A percentile compares a stretch with the other conserved stretches of the same genome.
These are phyloP conservation scores for Stomatorhinus ivindoensis DNA, from an alignment of 2,113 vertebrate genomes.

Conservation along the genomic window DNA sequence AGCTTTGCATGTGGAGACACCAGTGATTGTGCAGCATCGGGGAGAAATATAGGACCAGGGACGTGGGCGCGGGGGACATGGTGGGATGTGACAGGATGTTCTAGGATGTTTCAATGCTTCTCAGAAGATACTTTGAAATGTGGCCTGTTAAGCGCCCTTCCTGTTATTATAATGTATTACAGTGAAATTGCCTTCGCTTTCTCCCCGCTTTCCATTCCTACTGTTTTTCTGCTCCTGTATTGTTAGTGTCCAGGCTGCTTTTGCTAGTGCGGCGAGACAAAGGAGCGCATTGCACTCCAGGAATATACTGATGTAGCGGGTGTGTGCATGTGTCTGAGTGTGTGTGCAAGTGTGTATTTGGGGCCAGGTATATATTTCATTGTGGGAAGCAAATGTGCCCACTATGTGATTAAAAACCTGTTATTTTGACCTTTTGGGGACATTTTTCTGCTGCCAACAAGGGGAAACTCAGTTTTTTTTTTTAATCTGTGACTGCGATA, in stretches of 20 bases:
- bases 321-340: neutral
- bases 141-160: conserved; percentile 2
- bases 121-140: conserved; percentile 15
- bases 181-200: neutral
- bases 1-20: neutral
- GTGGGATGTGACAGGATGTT: neutral
- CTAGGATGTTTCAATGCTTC: neutral
- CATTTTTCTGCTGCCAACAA: neutral
- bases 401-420: neutral
- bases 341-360: neutral
- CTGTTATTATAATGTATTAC: conserved; percentile 14
- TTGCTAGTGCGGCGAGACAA: neutral
- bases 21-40: neutral
- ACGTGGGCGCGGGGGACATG: neutral
- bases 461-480: neutral
- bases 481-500: neutral
- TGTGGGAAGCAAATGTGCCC: neutral
- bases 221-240: neutral
- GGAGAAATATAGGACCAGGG: conserved; percentile 20
- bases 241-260: neutral
- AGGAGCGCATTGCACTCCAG: neutral
- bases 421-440: neutral
- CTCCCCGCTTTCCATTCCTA: neutral
- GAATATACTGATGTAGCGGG: neutral
- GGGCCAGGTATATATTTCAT: neutral